These are phyloP conservation scores for Tenualosa thibaudeaui DNA, from an alignment of 2,797 vertebrate genomes.

Conservation along the genomic window DNA sequence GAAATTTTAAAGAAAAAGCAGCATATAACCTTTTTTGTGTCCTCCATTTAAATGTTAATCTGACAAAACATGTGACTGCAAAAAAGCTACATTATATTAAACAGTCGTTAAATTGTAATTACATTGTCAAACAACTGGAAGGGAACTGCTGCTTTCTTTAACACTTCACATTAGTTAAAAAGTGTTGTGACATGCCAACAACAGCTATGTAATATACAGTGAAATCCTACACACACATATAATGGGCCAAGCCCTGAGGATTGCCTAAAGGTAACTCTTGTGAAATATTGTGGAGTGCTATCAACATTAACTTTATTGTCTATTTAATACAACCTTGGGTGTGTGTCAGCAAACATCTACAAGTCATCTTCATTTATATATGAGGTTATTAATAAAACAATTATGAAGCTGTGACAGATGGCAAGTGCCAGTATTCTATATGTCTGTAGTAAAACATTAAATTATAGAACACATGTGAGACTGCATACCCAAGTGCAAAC, in stretches of 20 bases:
- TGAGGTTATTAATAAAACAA: not conserved
- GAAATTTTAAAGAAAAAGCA: not conserved
- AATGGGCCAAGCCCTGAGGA: not conserved
- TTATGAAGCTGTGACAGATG: not conserved
- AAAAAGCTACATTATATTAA: not conserved
- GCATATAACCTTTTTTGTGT: not conserved
- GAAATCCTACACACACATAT: not conserved
- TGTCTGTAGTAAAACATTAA: not conserved
- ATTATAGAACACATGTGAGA: not conserved
- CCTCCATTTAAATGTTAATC: not conserved
- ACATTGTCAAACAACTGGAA: not conserved
- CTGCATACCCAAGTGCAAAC: not conserved
- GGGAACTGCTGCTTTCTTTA: not conserved
- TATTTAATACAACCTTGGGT: not conserved
- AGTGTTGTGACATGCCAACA: not conserved
- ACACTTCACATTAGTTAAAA: not conserved
- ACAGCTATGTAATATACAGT: not conserved
- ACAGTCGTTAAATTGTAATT: not conserved
- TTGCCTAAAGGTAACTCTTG: conserved; percentile 2
- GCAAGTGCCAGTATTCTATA: not conserved
- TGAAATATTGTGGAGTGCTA: not conserved
- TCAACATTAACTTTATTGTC: not conserved
- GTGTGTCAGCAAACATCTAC: not conserved
- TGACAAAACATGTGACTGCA: not conserved
- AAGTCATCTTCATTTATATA: not conserved